Evolutionary conservation across 2,113 vertebrate species (phyloP).

Genomic region (Axis porcinus): DNA sequence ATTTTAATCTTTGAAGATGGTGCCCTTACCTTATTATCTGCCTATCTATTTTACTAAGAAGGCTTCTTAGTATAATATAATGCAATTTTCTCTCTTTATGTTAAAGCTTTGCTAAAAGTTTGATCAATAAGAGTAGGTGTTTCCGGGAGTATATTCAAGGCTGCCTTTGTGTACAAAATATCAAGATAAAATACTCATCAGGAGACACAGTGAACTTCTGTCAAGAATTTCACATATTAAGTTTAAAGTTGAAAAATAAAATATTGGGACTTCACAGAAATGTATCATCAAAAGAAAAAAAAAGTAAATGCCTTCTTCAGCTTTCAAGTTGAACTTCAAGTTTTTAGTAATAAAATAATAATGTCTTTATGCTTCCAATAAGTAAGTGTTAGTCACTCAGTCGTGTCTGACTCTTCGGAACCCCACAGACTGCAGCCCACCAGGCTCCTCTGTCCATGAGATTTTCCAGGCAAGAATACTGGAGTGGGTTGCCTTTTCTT

Average conservation of each 20-base stretch:
- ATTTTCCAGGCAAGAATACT: too few species aligned
- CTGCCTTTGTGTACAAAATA: not conserved
- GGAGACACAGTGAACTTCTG: not conserved
- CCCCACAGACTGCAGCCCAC: too few species aligned
- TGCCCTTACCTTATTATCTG: not conserved
- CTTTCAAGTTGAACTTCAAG: not conserved
- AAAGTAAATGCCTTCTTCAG: not conserved
- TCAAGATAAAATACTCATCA: not conserved
- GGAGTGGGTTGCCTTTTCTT: too few species aligned
- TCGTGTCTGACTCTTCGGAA: too few species aligned
- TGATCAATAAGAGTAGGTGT: not conserved
- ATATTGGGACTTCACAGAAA: not conserved
- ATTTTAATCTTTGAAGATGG: not conserved
- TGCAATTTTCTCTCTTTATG: not conserved
- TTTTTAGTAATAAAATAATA: not conserved
- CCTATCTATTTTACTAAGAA: not conserved
- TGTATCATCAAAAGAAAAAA: not conserved
- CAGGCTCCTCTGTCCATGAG: too few species aligned
- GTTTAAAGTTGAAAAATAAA: not conserved
- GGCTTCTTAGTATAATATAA: not conserved
- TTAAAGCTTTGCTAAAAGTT: not conserved
- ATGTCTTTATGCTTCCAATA: not conserved
- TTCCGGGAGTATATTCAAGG: not conserved
- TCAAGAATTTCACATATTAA: not conserved
- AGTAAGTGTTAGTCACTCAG: too few species aligned